These are phyloP conservation scores for Drosophila serrata DNA, from an alignment of 1,140 invertebrate genomes.

Conservation along the genomic window DNA sequence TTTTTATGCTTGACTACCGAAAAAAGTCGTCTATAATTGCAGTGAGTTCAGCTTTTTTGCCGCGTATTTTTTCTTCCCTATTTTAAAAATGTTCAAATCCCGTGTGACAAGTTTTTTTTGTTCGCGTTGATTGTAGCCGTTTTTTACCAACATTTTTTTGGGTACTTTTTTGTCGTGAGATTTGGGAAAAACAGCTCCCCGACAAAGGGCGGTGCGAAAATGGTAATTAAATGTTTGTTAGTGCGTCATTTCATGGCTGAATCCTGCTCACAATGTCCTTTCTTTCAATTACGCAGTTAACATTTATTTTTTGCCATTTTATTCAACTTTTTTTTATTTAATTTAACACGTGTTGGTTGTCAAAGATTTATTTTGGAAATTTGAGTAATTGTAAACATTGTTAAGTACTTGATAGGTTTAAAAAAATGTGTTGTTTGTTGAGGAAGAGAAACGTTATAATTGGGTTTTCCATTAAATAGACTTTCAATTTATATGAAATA, in stretches of 20 bases:
- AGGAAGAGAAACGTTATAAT: slow-evolving; percentile 11
- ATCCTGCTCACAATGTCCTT: slow-evolving; percentile 17
- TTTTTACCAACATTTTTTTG: slow-evolving; percentile 43
- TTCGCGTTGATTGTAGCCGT: slow-evolving; percentile 34
- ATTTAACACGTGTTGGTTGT: slow-evolving; percentile 61
- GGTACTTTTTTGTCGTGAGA: slow-evolving; percentile 29
- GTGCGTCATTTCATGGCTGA: slow-evolving; percentile 63
- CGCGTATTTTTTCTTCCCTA: slow-evolving; percentile 30
- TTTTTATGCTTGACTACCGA: slow-evolving; percentile 80
- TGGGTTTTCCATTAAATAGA: slow-evolving; percentile 3
- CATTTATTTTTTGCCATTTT: slow-evolving; percentile 31
- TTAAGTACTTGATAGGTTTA: slow-evolving; percentile 26
- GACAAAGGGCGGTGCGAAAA: slow-evolving; percentile 54
- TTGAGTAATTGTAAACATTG: slow-evolving; percentile 37
- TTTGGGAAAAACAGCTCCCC: slow-evolving; percentile 2
- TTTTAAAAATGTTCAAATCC: slow-evolving; percentile 64
- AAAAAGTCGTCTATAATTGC: slow-evolving; percentile 81
- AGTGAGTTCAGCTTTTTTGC: slow-evolving; percentile 56
- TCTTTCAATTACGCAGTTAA: slow-evolving; percentile 67
- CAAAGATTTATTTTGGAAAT: slow-evolving; percentile 25
- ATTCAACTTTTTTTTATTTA: slow-evolving; percentile 5
- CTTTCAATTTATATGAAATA: not conserved
- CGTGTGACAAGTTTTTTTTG: slow-evolving; percentile 74
- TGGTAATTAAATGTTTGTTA: slow-evolving; percentile 75
- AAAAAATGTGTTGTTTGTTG: slow-evolving; percentile 1